These are phyloP conservation scores for Myoxocephalus aenaeus DNA, from an alignment of 2,797 vertebrate species.

Conservation along the genomic window DNA sequence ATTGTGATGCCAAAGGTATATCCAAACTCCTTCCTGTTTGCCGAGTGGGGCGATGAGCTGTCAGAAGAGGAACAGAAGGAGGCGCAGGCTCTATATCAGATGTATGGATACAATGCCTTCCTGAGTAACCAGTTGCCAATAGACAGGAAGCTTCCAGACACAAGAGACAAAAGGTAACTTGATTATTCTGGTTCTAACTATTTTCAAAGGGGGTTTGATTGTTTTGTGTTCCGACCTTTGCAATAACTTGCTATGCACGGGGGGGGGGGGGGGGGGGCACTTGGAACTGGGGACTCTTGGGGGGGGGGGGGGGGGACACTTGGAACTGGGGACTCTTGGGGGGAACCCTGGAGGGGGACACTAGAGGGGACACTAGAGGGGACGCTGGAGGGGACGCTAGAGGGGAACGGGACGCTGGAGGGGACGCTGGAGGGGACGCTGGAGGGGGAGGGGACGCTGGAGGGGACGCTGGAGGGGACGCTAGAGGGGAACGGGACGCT, in stretches of 20 bases:
- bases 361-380: too few relatives aligned
- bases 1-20: slow-evolving; percentile 33
- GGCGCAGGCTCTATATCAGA: slow-evolving; percentile 89
- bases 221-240: background rate
- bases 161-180: slow-evolving; percentile 54
- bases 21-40: slow-evolving; percentile 80
- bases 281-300: too few relatives aligned
- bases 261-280: too few relatives aligned
- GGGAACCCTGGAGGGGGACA: too few relatives aligned
- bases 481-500: too few relatives aligned
- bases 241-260: background rate
- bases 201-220: background rate
- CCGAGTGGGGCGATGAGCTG: slow-evolving; percentile 88
- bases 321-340: too few relatives aligned
- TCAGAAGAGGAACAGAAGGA: slow-evolving; percentile 84
- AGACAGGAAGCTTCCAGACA: slow-evolving; percentile 86
- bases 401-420: too few relatives aligned
- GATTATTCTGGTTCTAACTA: background rate
- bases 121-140: slow-evolving; percentile 89
- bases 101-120: slow-evolving; percentile 92
- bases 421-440: too few relatives aligned
- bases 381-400: too few relatives aligned
- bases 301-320: too few relatives aligned
- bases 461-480: too few relatives aligned
- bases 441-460: too few relatives aligned